Conservation (phyloP, 2,888 invertebrate genomes). For the Amblyjoppa fuscipennis region DNA sequence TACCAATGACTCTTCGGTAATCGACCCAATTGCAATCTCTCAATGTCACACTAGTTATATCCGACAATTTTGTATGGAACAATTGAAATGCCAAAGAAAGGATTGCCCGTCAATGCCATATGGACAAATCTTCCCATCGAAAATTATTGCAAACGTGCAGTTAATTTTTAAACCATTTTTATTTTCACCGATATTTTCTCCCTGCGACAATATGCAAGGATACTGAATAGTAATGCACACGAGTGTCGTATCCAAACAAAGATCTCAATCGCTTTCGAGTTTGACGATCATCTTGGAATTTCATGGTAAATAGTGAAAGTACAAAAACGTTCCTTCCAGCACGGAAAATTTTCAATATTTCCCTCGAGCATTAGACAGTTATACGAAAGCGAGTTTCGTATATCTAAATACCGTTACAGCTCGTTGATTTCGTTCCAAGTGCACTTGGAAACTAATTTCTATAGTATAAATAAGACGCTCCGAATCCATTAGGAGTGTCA, state of each 20-base stretch:
- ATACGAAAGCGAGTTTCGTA: slow-evolving; percentile 6
- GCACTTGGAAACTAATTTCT: neutral
- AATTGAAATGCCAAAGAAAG: neutral
- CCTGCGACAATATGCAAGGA: neutral
- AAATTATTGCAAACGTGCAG: neutral
- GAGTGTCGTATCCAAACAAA: neutral
- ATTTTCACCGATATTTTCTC: neutral
- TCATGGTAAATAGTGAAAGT: slow-evolving; percentile 21
- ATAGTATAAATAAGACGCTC: slow-evolving; percentile 39
- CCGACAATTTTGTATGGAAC: neutral
- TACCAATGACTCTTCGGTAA: neutral
- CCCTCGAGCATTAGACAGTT: neutral
- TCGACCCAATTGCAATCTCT: no score
- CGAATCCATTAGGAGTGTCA: neutral
- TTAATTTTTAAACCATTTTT: neutral
- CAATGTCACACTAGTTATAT: neutral
- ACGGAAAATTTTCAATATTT: neutral
- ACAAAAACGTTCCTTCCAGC: neutral
- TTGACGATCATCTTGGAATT: slow-evolving; percentile 11
- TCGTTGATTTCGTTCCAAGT: slow-evolving; percentile 31
- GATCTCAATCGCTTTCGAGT: neutral
- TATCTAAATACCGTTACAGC: neutral
- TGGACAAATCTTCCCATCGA: neutral
- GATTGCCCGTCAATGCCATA: neutral
- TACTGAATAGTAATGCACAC: neutral